Evolutionary conservation across 2,113 vertebrate species (phyloP).

Genomic region (Channa argus): DNA sequence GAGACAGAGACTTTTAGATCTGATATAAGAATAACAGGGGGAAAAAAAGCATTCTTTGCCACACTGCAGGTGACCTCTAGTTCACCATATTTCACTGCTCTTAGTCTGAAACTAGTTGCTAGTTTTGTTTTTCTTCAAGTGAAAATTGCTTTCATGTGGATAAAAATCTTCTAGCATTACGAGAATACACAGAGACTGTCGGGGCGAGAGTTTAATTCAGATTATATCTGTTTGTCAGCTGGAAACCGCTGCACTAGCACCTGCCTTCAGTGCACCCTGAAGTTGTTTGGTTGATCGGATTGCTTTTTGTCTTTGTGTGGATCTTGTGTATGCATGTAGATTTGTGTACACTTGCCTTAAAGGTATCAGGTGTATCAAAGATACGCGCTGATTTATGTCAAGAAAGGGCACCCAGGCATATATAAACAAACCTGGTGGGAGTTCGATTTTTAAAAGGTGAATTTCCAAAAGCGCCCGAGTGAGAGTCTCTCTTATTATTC

Average conservation of each 20-base stretch:
- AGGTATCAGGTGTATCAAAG: slow-evolving; percentile 39
- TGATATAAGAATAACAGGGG: background rate
- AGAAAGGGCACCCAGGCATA: slow-evolving; percentile 40
- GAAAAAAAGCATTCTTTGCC: background rate
- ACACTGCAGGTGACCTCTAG: slow-evolving; percentile 12
- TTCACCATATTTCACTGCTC: slow-evolving; percentile 19
- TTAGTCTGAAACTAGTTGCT: slow-evolving; percentile 19
- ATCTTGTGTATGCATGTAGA: slow-evolving; percentile 25
- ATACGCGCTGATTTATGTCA: slow-evolving; percentile 51
- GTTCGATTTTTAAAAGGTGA: slow-evolving; percentile 25
- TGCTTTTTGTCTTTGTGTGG: slow-evolving; percentile 54
- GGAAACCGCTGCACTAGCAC: slow-evolving; percentile 43
- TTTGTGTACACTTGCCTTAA: slow-evolving; percentile 30
- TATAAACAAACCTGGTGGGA: slow-evolving; percentile 47
- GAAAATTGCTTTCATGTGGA: slow-evolving; percentile 59
- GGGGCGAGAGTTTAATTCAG: slow-evolving; percentile 53
- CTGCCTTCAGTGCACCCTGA: slow-evolving; percentile 36
- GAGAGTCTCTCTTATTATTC: slow-evolving; percentile 19
- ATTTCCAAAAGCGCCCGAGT: slow-evolving; percentile 14
- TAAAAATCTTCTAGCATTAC: slow-evolving; percentile 47
- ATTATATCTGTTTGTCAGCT: slow-evolving; percentile 60
- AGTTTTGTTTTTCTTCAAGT: slow-evolving; percentile 50
- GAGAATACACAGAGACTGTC: slow-evolving; percentile 49
- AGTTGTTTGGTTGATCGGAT: slow-evolving; percentile 62
- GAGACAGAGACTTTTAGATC: background rate